Base-by-base conservation (phyloP, 1,140 invertebrate genomes). In the Pogonomyrmex barbatus region DNA sequence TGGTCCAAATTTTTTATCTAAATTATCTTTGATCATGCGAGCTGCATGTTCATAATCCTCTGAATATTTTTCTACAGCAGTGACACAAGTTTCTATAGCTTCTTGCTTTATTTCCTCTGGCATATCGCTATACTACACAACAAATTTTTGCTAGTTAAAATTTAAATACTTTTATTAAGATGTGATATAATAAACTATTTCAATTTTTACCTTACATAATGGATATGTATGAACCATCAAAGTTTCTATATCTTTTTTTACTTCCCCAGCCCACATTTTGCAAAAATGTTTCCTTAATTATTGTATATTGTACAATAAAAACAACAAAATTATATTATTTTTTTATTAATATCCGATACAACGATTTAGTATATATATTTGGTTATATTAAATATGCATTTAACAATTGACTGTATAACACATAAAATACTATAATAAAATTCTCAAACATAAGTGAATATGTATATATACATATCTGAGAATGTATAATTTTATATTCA, bases 1-100 rank as follows among this genome's bases (percentile, higher is more conserved):
- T 0, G 98, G 97, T 33, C 98, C 98, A 94, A 98, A 99, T 92
- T 98, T 98, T 95, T 98, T 98, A 94, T 99, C 99, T 96, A 99
- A 97, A 73, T 96, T 97, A 90, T 99, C 98, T 95, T 99, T 99
- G 39, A 99, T 98, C 96, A 98, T 97, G 90, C 96, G 97, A 30
- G 98, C 98, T 8, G 97, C 96, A 17, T 95, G 89, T 88, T 96
- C 96, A 89, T 98, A 98, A 95, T 99, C 98, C 3, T 96, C 95
- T 0, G 97, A 95, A 95, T 97, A 97, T 95, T 99, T 99, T 95
- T 99, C 98, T 93, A 98, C 98, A 0, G 98, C 98, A 5, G 98
- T 98, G 52, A 98, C 98, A 91, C 97, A 98, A 54, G 98, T 94
- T 94, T 99, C 98, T 94, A 99, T 97, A 0, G 97, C 97, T 95